Base-by-base conservation (phyloP, 2,113 vertebrate genomes). In the Recurvirostra avosetta region DNA sequence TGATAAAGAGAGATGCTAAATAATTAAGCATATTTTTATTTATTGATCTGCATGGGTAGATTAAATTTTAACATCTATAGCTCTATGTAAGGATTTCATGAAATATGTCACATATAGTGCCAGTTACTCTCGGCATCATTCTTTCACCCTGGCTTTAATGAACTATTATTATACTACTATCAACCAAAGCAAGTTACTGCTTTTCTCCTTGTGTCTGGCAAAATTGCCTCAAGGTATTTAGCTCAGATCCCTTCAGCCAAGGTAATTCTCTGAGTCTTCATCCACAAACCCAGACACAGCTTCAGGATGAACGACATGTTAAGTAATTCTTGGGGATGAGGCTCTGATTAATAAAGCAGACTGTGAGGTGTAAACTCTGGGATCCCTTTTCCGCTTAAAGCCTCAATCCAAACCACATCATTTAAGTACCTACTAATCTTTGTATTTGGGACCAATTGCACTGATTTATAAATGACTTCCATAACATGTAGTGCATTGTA, bases 11-110 rank as follows among this genome's bases (percentile, higher is more conserved):
- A 90, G 49, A 88, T 77, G 49, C 55, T 95, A 90, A 96, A 96
- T 95, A 95, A 97, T 90, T 94, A 95, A 96, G 63, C 47, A 49
- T 77, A 74, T 83, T 93, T 96, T 90, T 52, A 80, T 90, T 94
- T 92, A 94, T 86, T 93, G 79, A 86, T 73, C 63, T 94, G 20
- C 38, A 88, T 29, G 47, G 61, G 41, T 63, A 92, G 45, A 83
- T 92, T 77, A 77, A 93, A 96, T 88, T 94, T 93, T 82, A 95
- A 88, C 82, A 93, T 58, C 67, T 65, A 72, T 56, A 88, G 26
- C 32, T 90, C 61, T 82, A 3, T 0, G 6, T 40, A 36, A 26
- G 32, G 38, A 88, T 75, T 77, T 67, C 0, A 75, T 94, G 21
- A 95, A 94, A 77, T 90, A 92, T 29, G n/a, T 84, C 2, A 1